Conservation (phyloP, 2,113 vertebrate species). For the Phylloscopus whistleri region DNA sequence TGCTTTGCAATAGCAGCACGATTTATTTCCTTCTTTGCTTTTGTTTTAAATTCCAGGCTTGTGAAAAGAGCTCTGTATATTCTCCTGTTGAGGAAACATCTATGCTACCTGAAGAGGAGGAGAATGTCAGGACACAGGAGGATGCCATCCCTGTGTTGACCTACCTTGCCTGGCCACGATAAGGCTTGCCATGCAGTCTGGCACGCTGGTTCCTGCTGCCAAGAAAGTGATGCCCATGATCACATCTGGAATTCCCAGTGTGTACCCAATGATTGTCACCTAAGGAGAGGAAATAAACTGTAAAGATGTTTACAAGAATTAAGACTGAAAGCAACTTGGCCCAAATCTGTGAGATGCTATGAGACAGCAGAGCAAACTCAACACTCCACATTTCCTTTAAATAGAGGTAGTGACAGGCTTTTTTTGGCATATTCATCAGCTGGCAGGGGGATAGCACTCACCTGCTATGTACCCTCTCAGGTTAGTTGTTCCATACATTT, state of each 20-base stretch:
- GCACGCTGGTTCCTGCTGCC: conserved; percentile 96
- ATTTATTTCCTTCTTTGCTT: background rate
- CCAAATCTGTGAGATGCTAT: background rate
- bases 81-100: background rate
- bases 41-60: background rate
- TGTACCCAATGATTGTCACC: conserved; percentile 98
- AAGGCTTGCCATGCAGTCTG: conserved; percentile 97
- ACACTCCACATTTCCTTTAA: background rate
- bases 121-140: background rate
- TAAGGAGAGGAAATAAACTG: conserved; percentile 34
- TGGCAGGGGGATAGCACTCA: background rate
- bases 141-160: conserved; percentile 50
- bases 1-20: background rate
- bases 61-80: background rate
- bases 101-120: background rate
- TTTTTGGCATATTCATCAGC: background rate
- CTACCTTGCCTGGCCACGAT: conserved; percentile 95
- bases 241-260: conserved; percentile 94
- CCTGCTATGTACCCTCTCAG: background rate
- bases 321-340: background rate
- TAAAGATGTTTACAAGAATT: background rate
- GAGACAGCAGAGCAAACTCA: background rate
- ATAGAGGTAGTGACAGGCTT: background rate
- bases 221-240: conserved; percentile 99
- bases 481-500: background rate